Evolutionary conservation across 2,113 vertebrate species (phyloP).

Genomic region (Elachura formosa): DNA sequence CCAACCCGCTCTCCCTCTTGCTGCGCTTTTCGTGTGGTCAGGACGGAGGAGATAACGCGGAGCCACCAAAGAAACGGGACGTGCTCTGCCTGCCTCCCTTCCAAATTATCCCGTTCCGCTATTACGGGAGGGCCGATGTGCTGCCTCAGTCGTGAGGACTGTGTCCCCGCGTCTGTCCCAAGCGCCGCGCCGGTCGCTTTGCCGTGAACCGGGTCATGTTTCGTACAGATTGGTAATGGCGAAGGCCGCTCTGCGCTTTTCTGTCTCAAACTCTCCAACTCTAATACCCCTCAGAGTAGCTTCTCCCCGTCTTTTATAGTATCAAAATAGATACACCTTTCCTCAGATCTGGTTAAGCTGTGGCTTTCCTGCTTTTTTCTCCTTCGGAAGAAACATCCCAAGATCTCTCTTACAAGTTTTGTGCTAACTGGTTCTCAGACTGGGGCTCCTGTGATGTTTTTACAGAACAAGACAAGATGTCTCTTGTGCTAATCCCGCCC

Average conservation of each 20-base stretch:
- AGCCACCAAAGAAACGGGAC: slow-evolving; percentile 6
- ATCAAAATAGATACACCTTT: not conserved
- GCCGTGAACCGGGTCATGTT: not conserved
- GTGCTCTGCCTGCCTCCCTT: not conserved
- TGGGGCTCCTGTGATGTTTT: not conserved
- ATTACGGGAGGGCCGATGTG: not conserved
- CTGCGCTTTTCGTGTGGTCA: not conserved
- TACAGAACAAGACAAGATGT: not conserved
- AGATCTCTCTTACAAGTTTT: not conserved
- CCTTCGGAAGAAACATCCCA: not conserved
- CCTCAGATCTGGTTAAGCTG: not conserved
- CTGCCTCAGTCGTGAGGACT: not conserved
- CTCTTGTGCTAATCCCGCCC: not conserved
- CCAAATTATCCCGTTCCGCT: not conserved
- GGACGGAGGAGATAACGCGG: not conserved
- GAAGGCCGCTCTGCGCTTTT: not conserved
- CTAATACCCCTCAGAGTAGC: not conserved
- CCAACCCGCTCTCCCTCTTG: not conserved
- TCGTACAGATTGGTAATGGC: not conserved
- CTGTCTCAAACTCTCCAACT: not conserved
- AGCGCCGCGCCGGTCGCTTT: not conserved
- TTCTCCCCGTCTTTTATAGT: not conserved
- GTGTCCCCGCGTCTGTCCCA: not conserved
- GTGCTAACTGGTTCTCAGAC: not conserved
- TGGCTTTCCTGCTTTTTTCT: not conserved